Base-by-base conservation (phyloP, 1,140 invertebrate species). In the Pectinophora gossypiella region DNA sequence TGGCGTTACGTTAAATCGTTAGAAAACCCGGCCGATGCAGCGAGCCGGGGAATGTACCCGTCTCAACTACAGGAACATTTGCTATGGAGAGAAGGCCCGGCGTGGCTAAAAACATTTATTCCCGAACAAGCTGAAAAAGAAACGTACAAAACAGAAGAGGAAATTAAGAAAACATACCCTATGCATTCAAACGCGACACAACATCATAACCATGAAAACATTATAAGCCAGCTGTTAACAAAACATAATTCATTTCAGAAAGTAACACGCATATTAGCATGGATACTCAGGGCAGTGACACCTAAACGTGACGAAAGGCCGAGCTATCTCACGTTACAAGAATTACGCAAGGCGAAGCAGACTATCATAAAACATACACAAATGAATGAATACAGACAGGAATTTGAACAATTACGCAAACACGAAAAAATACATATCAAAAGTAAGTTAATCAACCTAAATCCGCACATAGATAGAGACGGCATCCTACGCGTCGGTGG, bases 1-100 rank as follows among this genome's bases (percentile, higher is more conserved):
- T 80, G 71, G 75, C 10, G 52, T 42, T 61, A 77, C 50, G 59
- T 72, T 1, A 13, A 45, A 0, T 54, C 61, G 6, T 46, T 49
- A 21, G 23, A 57, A 16, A 78, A 73, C 53, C 66, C 64, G 7
- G 71, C 70, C 7, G 72, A 76, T 56, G 27, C 27, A 19, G 47
- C 47, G 7, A 49, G 47, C n/a, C 5, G 47, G 12, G 47, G 47
- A 4, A 7, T 38, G 2, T 36, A 36, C 12, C 15, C 47, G 19
- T n/a, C 7, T 0, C 47, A 49, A 12, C 47, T 49, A 38, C 10
- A 49, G n/a, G 19, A 49, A 10, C 5, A 49, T 2, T 2, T 10
- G 12, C 47, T 49, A n/a, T 49, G 47, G 47, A 18, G 32, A 18
- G 6, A 36, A 4, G 47, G 27, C 6, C 47, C 47, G 3, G 7